phyloP scores from a whole-genome alignment of 2,113 vertebrate species.

The Bombycilla garrulus region DNA sequence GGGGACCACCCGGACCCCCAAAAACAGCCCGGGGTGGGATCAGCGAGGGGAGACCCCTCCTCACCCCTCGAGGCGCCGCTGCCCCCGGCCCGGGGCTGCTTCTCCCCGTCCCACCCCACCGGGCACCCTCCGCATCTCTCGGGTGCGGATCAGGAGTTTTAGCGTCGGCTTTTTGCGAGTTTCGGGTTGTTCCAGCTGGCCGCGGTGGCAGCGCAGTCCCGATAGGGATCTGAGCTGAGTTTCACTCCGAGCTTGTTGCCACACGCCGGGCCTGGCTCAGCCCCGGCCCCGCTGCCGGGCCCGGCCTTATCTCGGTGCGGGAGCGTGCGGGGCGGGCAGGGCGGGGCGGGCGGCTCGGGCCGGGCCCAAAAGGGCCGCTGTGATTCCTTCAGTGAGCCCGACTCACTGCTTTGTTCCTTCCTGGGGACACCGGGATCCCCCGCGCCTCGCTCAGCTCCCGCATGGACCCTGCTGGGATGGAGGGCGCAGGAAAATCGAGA shows the following conservation, averaged over 20 bases:
- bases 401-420: not conserved
- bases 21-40: rapidly evolving
- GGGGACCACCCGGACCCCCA: rapidly evolving
- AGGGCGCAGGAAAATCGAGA: rapidly evolving
- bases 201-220: conserved; percentile 6
- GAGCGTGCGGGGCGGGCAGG: conserved; percentile 11
- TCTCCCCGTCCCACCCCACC: not conserved
- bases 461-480: not conserved
- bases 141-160: rapidly evolving
- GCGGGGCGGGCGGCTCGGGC: not conserved
- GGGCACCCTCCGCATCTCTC: rapidly evolving
- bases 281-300: not conserved
- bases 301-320: not conserved
- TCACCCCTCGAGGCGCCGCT: rapidly evolving
- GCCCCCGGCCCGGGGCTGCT: not conserved
- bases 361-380: not conserved
- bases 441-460: rapidly evolving
- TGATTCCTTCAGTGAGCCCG: not conserved
- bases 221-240: conserved; percentile 53
- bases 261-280: conserved; percentile 45
- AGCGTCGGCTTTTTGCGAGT: rapidly evolving
- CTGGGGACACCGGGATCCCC: no score
- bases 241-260: conserved; percentile 68
- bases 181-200: rapidly evolving
- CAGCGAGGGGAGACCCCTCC: not conserved